A percentile compares a stretch with the other conserved stretches of the same genome.
Conservation (phyloP, 1,140 invertebrate genomes). For the Drosophila bipectinata region DNA sequence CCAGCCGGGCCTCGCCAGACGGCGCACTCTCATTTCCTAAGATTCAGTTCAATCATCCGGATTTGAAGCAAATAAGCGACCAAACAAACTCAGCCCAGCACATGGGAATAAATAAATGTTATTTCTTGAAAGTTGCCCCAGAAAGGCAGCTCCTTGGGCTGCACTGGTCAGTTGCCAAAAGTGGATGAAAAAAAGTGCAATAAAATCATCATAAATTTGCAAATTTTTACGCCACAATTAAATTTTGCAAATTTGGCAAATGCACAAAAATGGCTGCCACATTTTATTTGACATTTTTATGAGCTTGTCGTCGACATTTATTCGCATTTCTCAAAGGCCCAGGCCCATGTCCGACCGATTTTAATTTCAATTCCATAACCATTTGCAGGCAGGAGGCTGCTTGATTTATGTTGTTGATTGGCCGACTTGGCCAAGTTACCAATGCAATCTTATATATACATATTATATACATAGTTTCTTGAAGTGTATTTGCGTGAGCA, state of each 20-base stretch:
- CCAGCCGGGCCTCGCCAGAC: constrained; percentile 26
- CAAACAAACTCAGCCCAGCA: constrained; percentile 6
- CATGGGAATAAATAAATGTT: constrained; percentile 45
- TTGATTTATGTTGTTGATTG: constrained; percentile 77
- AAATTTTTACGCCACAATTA: constrained; percentile 72
- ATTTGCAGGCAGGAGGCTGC: constrained; percentile 16
- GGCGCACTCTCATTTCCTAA: constrained; percentile 32
- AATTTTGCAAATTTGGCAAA: constrained; percentile 79
- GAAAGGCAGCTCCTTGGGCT: constrained; percentile 40
- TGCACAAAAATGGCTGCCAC: constrained; percentile 78
- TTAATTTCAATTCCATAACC: constrained; percentile 30
- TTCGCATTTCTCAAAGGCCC: constrained; percentile 32
- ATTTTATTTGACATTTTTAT: constrained; percentile 79
- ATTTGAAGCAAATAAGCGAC: constrained; percentile 26
- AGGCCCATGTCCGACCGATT: not conserved
- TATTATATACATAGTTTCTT: constrained; percentile 22
- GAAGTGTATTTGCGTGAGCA: constrained; percentile 77
- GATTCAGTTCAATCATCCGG: constrained; percentile 25
- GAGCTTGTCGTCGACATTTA: constrained; percentile 56
- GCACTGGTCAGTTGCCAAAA: constrained; percentile 62
- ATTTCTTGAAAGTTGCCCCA: constrained; percentile 32
- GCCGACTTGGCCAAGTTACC: constrained; percentile 38
- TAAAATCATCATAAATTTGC: constrained; percentile 80
- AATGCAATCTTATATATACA: constrained; percentile 6
- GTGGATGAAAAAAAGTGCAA: constrained; percentile 50